Evolutionary conservation across 2,888 invertebrate species (phyloP), one percentile per base, ranked within the genome.

Genomic region (Iphiclides podalirius): DNA sequence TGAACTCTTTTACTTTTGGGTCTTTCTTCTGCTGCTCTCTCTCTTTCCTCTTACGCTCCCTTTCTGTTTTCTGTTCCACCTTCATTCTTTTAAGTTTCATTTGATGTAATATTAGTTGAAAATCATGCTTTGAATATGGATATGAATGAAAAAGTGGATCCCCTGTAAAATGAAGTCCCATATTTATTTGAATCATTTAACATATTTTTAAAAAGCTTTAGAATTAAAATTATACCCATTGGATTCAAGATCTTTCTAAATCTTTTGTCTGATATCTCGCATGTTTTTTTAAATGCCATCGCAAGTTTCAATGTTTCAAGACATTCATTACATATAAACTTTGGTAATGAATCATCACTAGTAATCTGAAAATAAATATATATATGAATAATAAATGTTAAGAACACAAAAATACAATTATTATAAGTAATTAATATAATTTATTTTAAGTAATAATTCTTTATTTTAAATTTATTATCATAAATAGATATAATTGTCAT

Each of bases 121-220:
- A 88, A 48, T 88, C 86, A 66, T 83, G 86, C 63, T 84, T 88
- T 15, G 88, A 88, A 66, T 88, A 86, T 60, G 88, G 88, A 61
- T 87, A 88, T 33, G 79, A 77, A 55, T 77, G 75, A 16, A 80
- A 65, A 40, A 68, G 66, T 46, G 79, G 81, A 58, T 80, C 82
- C 53, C 85, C 86, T 86, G 57, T 14, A 31, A 31, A 44, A 36
- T 17, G 17, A 2, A 12, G 8, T 3, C 20, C 3, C 20, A 20
- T 20, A 20, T 6, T 20, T 20, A 3, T 20, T 20, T 20, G 3
- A 14, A 3, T 34, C 9, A 34, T 14, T 1, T 3, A 14, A 34
- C 6, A 34, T 14, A 11, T 28, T 17, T 11, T 17, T 14, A 8
- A 35, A 39, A 3, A n/a, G 14, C 17, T 34, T 20, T 20, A 20